Evolutionary conservation across 2,797 vertebrate species (phyloP), one percentile per base, ranked within the genome.

Genomic region (Otus scops): DNA sequence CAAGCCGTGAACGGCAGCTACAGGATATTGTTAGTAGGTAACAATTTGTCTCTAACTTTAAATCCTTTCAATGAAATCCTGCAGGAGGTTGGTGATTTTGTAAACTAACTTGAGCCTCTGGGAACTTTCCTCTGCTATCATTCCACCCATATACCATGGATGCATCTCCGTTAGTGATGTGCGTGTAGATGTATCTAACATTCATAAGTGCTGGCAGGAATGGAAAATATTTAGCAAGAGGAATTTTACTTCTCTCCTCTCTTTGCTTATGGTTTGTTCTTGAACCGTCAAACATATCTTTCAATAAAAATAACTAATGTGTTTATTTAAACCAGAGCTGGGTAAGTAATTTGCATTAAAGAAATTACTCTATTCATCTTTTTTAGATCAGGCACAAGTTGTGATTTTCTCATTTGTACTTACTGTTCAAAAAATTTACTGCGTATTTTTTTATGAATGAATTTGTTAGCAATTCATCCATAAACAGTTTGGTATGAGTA

Each of bases 281-380:
- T 89, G 75, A 91, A 59, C 61, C 2, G 13, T 89, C 89, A 93
- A 89, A 92, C 53, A 45, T n/a, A 47, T 81, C 61, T 89, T 96
- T 94, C 86, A 95, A 93, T 95, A 94, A 95, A 95, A 95, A 89
- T 92, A 96, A 96, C 50, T 30, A 63, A 92, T 94, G 75, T 95
- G 93, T 93, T 96, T 95, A 92, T 96, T 92, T 96, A 94, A 90
- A 56, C 95, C 21, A 68, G 90, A 89, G 77, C 77, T 76, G 83
- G 45, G 70, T 95, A 91, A 93, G 86, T 95, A 95, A 94, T 97
- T 96, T 96, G 75, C 94, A 88, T 93, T 95, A 92, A 95, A 95
- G 92, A 91, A 97, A 95, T 95, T 65, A 88, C 93, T 89, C 92
- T 73, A 93, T 97, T 94, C 39, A 78, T 97, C 96, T 94, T 97